Conservation (phyloP, 2,113 vertebrate genomes). For the Neolamprologus ventralis region DNA sequence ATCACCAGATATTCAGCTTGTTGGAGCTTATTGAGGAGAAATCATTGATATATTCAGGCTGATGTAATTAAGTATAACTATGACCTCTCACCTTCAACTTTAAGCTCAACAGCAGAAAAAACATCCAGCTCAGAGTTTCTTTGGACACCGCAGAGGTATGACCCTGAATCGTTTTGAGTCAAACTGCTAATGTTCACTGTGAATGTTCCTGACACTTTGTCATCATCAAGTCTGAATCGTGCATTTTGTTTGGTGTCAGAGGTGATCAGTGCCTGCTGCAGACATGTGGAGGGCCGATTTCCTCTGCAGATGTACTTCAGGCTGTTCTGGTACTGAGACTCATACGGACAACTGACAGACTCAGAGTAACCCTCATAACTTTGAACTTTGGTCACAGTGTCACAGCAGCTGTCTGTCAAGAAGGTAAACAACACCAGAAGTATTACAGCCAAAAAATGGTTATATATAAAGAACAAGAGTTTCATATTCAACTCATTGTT, state of each 20-base stretch:
- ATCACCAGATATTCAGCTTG: not conserved
- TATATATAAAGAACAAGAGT: not conserved
- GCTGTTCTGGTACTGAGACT: fast-evolving
- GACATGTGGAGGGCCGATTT: fast-evolving
- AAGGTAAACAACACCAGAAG: not conserved
- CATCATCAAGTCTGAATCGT: not conserved
- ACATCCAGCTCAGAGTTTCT: not conserved
- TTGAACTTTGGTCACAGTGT: not conserved
- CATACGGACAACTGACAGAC: not conserved
- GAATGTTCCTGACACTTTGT: fast-evolving
- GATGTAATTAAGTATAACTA: not conserved
- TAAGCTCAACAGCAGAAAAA: not conserved
- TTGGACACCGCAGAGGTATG: fast-evolving
- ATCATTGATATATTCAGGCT: not conserved
- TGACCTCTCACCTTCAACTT: not conserved
- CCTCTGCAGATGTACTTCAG: not conserved
- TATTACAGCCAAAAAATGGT: fast-evolving
- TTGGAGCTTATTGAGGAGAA: not conserved
- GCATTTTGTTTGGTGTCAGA: fast-evolving
- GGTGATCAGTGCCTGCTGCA: not conserved
- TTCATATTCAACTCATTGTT: not conserved
- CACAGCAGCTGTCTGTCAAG: constrained; percentile 25
- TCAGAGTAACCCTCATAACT: not conserved
- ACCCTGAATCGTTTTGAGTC: fast-evolving
- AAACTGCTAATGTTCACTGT: fast-evolving